Percentiles rank a stretch among this genome's conserved stretches.
These are phyloP conservation scores for Mesochorus sp. DNA, from an alignment of 2,888 invertebrate genomes.

Conservation along the genomic window DNA sequence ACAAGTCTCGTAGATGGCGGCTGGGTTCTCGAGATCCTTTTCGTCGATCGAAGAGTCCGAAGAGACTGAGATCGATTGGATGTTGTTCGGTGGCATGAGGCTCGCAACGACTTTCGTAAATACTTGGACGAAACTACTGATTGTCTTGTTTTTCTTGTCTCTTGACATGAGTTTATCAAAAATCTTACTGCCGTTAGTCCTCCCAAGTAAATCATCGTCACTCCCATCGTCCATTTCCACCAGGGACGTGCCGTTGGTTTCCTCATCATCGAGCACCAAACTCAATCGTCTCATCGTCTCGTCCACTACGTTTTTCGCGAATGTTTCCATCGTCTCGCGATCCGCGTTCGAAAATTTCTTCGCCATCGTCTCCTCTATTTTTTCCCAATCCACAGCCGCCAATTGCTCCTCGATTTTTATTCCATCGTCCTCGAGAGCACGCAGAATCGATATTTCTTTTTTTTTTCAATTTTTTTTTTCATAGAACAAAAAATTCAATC, in stretches of 20 bases:
- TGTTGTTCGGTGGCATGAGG: constrained; percentile 49
- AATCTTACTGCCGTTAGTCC: constrained; percentile 23
- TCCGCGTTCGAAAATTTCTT: constrained; percentile 45
- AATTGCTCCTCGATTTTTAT: constrained; percentile 51
- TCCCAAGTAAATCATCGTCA: no score
- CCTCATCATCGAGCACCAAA: constrained; percentile 38
- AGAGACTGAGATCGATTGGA: constrained; percentile 6
- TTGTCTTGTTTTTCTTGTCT: constrained; percentile 39
- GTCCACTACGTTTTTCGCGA: constrained; percentile 59
- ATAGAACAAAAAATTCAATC: background rate
- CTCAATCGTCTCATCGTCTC: constrained; percentile 56
- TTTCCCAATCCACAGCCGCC: constrained; percentile 51
- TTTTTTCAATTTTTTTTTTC: constrained; percentile 1
- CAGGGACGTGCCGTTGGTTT: background rate
- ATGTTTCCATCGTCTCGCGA: constrained; percentile 51
- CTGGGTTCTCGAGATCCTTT: constrained; percentile 57
- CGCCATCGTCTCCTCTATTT: constrained; percentile 46
- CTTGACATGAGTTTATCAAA: constrained; percentile 47
- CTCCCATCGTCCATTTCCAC: background rate
- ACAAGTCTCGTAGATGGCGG: constrained; percentile 59
- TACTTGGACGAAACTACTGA: constrained; percentile 58
- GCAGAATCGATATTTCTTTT: constrained; percentile 25
- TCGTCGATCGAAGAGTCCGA: constrained; percentile 50
- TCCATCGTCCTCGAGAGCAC: constrained; percentile 38
- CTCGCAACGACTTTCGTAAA: constrained; percentile 61